phyloP scores from a whole-genome alignment of 2,113 vertebrate species.

The Fregata magnificens region DNA sequence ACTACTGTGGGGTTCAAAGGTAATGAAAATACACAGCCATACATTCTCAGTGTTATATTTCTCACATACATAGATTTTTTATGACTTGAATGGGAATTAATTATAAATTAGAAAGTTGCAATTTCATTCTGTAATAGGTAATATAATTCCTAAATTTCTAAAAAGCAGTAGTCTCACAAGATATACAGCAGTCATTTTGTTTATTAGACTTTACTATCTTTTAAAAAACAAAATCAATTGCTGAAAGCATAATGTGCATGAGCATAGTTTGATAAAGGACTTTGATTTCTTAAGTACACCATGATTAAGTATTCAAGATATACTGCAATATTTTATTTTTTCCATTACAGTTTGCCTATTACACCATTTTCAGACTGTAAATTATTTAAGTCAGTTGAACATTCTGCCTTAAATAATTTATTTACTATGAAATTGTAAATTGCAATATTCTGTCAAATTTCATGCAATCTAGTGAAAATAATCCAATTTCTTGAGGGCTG shows the following conservation, averaged over 20 bases:
- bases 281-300: constrained; percentile 41
- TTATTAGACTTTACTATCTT: neutral
- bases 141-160: neutral
- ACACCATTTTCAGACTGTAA: constrained; percentile 38
- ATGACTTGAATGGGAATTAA: neutral
- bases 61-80: neutral
- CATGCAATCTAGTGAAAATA: neutral
- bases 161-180: neutral
- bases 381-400: constrained; percentile 51
- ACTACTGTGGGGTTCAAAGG: neutral
- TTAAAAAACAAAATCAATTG: neutral
- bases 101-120: neutral
- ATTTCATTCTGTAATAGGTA: neutral
- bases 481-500: neutral
- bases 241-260: neutral
- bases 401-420: constrained; percentile 42
- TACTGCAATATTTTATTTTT: constrained; percentile 32
- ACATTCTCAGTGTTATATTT: neutral
- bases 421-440: constrained; percentile 51
- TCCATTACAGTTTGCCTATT: neutral
- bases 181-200: neutral
- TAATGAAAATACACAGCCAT: neutral
- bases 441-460: constrained; percentile 40
- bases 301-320: constrained; percentile 22
- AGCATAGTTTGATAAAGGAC: neutral